Percentiles rank a stretch among this genome's conserved stretches.
Conservation (phyloP, 2,797 vertebrate genomes). For the Ctenopoma multispine region DNA sequence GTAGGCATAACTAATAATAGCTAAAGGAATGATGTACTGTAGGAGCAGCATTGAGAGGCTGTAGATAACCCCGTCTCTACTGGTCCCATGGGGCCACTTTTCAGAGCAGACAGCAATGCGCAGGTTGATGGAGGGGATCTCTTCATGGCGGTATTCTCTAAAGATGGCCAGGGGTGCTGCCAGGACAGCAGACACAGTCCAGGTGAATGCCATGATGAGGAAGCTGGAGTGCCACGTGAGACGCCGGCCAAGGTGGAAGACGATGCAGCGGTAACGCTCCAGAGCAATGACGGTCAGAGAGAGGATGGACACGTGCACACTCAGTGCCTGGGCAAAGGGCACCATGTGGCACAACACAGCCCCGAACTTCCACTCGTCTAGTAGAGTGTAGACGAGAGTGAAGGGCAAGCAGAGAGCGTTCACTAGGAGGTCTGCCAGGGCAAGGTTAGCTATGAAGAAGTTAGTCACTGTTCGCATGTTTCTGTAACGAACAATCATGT, state of each 20-base stretch:
- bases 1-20: conserved; percentile 92
- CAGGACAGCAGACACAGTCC: conserved; percentile 88
- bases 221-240: conserved; percentile 90
- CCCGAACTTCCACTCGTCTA: conserved; percentile 95
- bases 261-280: conserved; percentile 92
- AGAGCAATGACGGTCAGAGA: conserved; percentile 93
- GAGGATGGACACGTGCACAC: conserved; percentile 92
- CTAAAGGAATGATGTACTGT: conserved; percentile 90
- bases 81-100: conserved; percentile 91
- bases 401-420: conserved; percentile 93
- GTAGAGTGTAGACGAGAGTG: conserved; percentile 91
- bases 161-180: conserved; percentile 93
- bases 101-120: conserved; percentile 92
- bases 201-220: conserved; percentile 88
- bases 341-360: conserved; percentile 91
- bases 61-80: conserved; percentile 92
- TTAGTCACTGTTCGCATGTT: conserved; percentile 96
- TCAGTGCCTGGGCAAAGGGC: conserved; percentile 92
- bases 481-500: conserved; percentile 91
- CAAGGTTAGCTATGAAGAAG: conserved; percentile 95
- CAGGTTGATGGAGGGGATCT: conserved; percentile 90
- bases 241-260: conserved; percentile 91
- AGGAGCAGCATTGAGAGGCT: conserved; percentile 93
- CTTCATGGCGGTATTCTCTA: conserved; percentile 90
- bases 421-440: conserved; percentile 92